Percentiles rank a stretch among this genome's conserved stretches.
Conservation (phyloP, 92 coral and sea anemone genomes). For the Epizoanthus ramosus region DNA sequence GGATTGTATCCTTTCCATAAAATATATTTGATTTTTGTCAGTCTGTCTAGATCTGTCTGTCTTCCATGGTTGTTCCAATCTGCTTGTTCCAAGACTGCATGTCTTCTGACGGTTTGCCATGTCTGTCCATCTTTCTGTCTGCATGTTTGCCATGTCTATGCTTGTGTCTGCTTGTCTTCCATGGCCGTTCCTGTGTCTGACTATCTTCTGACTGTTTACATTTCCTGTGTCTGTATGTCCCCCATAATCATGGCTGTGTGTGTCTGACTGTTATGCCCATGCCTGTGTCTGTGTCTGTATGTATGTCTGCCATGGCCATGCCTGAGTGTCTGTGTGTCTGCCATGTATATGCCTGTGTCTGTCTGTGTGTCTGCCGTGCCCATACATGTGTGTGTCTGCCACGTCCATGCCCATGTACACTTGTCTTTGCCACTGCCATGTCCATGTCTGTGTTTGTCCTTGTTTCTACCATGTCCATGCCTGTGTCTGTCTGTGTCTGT, state of each 20-base stretch:
- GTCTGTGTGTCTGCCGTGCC: background rate
- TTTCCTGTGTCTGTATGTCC: no score
- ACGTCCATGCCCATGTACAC: background rate
- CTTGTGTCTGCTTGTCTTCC: background rate
- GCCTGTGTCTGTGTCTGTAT: background rate
- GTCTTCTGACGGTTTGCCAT: no score
- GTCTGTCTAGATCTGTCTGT: no score
- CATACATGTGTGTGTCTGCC: background rate
- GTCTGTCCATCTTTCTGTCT: background rate
- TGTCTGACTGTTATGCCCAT: background rate
- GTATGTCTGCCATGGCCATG: background rate
- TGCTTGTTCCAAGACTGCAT: no score
- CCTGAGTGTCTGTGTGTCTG: background rate
- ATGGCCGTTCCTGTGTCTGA: background rate
- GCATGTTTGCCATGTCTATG: background rate
- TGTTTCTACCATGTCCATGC: background rate
- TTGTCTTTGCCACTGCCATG: background rate
- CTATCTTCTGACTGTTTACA: no score
- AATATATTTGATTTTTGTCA: no score
- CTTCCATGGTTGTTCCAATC: no score
- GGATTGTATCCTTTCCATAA: constrained; percentile 91
- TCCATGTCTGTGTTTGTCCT: background rate
- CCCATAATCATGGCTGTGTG: background rate
- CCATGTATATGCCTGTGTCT: background rate
- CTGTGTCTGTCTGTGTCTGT: background rate